phyloP scores from a whole-genome alignment of 2,888 invertebrate species.

The Agriotes lineatus region DNA sequence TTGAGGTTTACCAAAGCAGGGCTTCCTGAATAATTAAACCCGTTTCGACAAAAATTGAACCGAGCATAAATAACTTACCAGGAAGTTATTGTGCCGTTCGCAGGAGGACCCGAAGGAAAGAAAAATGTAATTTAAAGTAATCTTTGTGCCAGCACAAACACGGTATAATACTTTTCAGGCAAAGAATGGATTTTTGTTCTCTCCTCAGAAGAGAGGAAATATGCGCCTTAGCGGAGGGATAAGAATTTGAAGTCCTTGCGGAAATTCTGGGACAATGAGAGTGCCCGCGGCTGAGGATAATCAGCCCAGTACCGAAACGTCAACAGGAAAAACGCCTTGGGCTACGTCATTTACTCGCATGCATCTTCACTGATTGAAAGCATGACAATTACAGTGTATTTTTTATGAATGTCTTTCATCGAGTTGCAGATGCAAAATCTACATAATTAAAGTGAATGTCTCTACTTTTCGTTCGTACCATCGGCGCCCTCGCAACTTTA shows the following conservation, averaged over 20 bases:
- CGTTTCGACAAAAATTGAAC: conserved; percentile 27
- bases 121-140: conserved; percentile 31
- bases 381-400: background rate
- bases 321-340: background rate
- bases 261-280: conserved; percentile 33
- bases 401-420: background rate
- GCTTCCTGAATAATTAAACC: conserved; percentile 22
- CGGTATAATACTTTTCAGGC: conserved; percentile 26
- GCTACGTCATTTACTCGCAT: background rate
- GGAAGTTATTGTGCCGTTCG: conserved; percentile 10
- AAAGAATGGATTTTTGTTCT: conserved; percentile 30
- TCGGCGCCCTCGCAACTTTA: background rate
- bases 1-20: background rate
- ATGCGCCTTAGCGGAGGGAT: conserved; percentile 21
- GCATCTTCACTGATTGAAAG: background rate
- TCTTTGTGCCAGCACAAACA: conserved; percentile 34
- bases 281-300: conserved; percentile 28
- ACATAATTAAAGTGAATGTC: background rate
- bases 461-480: background rate
- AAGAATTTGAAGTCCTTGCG: conserved; percentile 29
- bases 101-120: conserved; percentile 16
- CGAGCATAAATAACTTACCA: conserved; percentile 24
- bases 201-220: conserved; percentile 17
- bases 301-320: conserved; percentile 15
- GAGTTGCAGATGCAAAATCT: background rate